Percentiles rank a stretch among this genome's conserved stretches.
These are phyloP conservation scores for Poecilobothrus nobilitatus DNA, from an alignment of 2,888 invertebrate genomes.

Conservation along the genomic window DNA sequence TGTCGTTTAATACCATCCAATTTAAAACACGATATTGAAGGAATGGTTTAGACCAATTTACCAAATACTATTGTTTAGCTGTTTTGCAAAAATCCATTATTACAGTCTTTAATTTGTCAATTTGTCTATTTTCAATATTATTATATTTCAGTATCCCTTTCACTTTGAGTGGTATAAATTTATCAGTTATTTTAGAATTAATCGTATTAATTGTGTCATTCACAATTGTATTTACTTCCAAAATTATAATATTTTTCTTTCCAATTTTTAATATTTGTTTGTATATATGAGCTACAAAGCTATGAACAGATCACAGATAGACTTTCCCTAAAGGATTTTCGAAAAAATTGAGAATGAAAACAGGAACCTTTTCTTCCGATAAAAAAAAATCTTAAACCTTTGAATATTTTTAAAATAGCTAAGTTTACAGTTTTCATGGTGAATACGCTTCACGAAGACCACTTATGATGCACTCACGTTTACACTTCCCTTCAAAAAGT, in stretches of 20 bases:
- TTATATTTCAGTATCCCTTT: conserved; percentile 14
- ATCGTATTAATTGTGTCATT: conserved; percentile 11
- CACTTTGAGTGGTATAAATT: no score
- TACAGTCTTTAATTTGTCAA: background rate
- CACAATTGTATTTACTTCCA: conserved; percentile 14
- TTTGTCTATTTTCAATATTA: conserved; percentile 9
- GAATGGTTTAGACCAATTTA: background rate
- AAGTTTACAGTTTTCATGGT: no score
- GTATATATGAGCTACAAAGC: no score
- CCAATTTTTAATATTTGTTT: conserved; percentile 13
- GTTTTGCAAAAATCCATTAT: background rate
- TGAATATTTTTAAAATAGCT: no score
- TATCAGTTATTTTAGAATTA: conserved; percentile 11
- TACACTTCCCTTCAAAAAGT: no score
- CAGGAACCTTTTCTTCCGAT: conserved; percentile 14
- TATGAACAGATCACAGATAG: conserved; percentile 14
- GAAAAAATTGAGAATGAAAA: conserved; percentile 13
- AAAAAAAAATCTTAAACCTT: no score
- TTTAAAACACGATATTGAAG: background rate
- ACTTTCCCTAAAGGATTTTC: conserved; percentile 16
- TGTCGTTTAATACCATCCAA: background rate
- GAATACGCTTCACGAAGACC: no score
- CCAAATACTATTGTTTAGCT: background rate
- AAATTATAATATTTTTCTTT: conserved; percentile 12
- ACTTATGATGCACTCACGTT: no score